phyloP scores from a whole-genome alignment of 2,888 invertebrate species.

The Mythimna impura region DNA sequence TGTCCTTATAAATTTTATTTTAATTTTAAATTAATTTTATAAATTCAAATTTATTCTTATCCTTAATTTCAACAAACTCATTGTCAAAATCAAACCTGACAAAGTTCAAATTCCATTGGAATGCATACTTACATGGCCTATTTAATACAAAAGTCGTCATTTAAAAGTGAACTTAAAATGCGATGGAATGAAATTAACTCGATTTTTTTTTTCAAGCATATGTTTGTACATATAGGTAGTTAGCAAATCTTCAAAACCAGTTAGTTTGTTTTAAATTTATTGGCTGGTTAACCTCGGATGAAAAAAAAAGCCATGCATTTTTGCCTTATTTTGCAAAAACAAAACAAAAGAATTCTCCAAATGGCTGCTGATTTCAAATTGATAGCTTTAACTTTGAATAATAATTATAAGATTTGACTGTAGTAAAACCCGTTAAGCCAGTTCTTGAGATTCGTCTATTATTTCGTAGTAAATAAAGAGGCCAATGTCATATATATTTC shows the following conservation, averaged over 20 bases:
- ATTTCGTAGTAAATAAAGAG: slow-evolving; percentile 35
- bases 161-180: too few species aligned
- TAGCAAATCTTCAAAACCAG: background rate
- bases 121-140: too few species aligned
- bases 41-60: background rate
- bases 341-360: background rate
- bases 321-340: too few species aligned
- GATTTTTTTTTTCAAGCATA: too few species aligned
- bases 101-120: too few species aligned
- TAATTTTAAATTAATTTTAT: background rate
- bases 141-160: too few species aligned
- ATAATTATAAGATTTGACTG: slow-evolving; percentile 17
- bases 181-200: too few species aligned
- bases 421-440: slow-evolving; percentile 10
- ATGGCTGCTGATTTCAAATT: background rate
- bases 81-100: too few species aligned
- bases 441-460: slow-evolving; percentile 10
- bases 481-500: slow-evolving; percentile 45
- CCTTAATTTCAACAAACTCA: background rate
- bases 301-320: background rate
- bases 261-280: background rate
- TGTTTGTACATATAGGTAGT: background rate
- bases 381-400: background rate
- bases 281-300: background rate
- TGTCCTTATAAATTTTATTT: background rate